A percentile compares a stretch with the other conserved stretches of the same genome.
These are phyloP conservation scores for Ophthalmolycus amberensis DNA, from an alignment of 2,113 vertebrate genomes.

Conservation along the genomic window DNA sequence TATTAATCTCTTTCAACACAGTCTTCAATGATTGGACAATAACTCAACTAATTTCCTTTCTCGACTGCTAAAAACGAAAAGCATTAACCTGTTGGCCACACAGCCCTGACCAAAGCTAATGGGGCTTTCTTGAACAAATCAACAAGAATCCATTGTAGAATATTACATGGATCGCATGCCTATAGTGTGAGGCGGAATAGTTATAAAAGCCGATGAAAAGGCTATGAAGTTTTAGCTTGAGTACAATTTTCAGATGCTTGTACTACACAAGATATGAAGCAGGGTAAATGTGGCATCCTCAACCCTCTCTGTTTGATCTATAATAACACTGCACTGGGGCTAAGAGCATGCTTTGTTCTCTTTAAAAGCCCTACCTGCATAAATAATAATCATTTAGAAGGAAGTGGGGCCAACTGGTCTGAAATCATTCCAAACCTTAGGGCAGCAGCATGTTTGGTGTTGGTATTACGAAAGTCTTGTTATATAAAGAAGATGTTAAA, in stretches of 20 bases:
- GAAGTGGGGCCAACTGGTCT: not conserved
- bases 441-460: not conserved
- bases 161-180: not conserved
- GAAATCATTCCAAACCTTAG: conserved; percentile 3
- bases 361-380: not conserved
- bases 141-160: not conserved
- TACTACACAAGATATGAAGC: not conserved
- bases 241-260: not conserved
- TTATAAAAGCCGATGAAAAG: not conserved
- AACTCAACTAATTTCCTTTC: not conserved
- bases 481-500: not conserved
- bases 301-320: conserved; percentile 9
- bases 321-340: not conserved
- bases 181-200: not conserved
- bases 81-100: not conserved
- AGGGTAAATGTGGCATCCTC: not conserved
- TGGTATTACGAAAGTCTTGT: not conserved
- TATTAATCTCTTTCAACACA: not conserved
- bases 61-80: not conserved
- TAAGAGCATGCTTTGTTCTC: conserved; percentile 3
- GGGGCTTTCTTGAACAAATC: not conserved
- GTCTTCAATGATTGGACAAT: not conserved
- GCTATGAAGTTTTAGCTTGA: not conserved
- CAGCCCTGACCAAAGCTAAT: not conserved
- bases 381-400: not conserved